phyloP scores from a whole-genome alignment of 2,888 invertebrate species.

The Macrosiphum euphorbiae region DNA sequence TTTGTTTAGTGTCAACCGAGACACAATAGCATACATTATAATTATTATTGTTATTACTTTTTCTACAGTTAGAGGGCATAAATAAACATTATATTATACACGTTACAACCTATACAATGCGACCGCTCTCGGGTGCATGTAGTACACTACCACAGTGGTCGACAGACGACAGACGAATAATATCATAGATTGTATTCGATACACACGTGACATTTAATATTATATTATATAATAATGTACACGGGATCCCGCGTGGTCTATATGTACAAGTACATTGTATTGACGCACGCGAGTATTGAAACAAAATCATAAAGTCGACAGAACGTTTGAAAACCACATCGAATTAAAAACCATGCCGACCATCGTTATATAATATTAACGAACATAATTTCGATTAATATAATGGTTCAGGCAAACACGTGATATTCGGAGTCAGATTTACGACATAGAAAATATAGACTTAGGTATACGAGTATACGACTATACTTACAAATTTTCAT shows the following conservation, averaged over 20 bases:
- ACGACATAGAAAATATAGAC: background rate
- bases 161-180: background rate
- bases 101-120: background rate
- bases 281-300: background rate
- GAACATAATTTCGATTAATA: background rate
- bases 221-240: background rate
- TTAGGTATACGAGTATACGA: background rate
- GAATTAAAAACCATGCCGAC: background rate
- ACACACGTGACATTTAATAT: background rate
- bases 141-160: background rate
- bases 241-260: background rate
- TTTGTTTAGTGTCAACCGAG: background rate
- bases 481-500: too few relatives aligned
- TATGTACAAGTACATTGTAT: background rate
- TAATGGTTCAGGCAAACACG: background rate
- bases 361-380: background rate
- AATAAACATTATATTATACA: background rate
- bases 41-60: slow-evolving; percentile 27
- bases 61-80: background rate
- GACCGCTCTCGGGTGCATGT: background rate
- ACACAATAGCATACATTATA: slow-evolving; percentile 31
- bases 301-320: background rate
- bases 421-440: background rate
- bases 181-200: background rate
- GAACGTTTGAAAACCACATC: background rate